These are phyloP conservation scores for Uropetala carovei DNA, from an alignment of 2,888 invertebrate species.

Conservation along the genomic window DNA sequence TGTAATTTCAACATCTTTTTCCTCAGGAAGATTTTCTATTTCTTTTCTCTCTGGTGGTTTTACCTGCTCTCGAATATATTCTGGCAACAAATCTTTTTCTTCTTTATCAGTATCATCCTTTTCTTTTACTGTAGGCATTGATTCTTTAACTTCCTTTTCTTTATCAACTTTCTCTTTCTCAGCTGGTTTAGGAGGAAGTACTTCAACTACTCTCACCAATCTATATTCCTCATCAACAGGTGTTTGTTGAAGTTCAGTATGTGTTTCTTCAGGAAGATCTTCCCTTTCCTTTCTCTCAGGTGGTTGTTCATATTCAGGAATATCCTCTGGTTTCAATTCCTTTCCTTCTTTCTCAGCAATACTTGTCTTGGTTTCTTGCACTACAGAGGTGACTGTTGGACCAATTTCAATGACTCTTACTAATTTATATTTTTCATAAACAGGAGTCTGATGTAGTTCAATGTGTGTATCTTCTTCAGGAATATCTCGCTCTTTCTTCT, in stretches of 20 bases:
- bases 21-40: background rate
- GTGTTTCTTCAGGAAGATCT: background rate
- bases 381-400: background rate
- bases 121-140: background rate
- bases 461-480: background rate
- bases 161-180: no score
- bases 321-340: background rate
- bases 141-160: no score
- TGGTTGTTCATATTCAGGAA: constrained; percentile 37
- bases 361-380: background rate
- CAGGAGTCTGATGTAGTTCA: background rate
- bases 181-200: background rate
- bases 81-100: background rate
- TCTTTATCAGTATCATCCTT: no score
- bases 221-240: background rate
- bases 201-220: constrained; percentile 17
- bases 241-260: background rate
- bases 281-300: background rate
- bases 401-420: constrained; percentile 45
- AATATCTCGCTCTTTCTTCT: background rate
- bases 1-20: background rate
- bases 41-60: no score
- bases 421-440: constrained; percentile 22
- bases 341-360: background rate
- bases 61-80: background rate